Evolutionary conservation across 2,888 invertebrate genomes (phyloP).

Genomic region (Habrosyne pyritoides): DNA sequence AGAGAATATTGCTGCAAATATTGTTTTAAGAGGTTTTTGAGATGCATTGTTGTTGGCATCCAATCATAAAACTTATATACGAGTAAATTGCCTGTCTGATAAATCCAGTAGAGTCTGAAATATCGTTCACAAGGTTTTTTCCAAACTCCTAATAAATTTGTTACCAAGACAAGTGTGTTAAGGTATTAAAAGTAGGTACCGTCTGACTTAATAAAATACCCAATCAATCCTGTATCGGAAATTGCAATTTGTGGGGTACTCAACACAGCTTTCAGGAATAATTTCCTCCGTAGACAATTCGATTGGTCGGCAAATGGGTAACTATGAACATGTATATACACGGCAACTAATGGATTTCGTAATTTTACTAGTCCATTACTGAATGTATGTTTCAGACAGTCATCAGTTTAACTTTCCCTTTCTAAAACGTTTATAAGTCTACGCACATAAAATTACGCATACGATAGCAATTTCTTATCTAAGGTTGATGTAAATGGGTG

Average conservation of each 20-base stretch:
- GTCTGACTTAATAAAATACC: background rate
- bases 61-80: too few species aligned
- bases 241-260: constrained; percentile 20
- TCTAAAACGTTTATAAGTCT: background rate
- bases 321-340: constrained; percentile 11
- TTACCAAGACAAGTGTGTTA: too few species aligned
- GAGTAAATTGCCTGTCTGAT: too few species aligned
- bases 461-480: background rate
- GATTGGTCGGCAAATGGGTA: constrained; percentile 21
- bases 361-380: too few species aligned
- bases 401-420: background rate
- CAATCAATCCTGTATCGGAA: constrained; percentile 18
- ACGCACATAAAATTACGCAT: background rate
- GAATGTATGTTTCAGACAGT: too few species aligned
- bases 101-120: too few species aligned
- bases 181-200: background rate
- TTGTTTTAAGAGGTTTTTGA: too few species aligned
- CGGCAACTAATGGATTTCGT: background rate
- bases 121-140: too few species aligned
- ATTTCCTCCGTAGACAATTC: constrained; percentile 38
- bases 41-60: background rate
- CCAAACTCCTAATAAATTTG: too few species aligned
- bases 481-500: constrained; percentile 6
- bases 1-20: background rate
- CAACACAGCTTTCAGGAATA: constrained; percentile 17